These are phyloP conservation scores for Hydrozoanthus gracilis DNA, from an alignment of 92 coral and sea anemone species.

Conservation along the genomic window DNA sequence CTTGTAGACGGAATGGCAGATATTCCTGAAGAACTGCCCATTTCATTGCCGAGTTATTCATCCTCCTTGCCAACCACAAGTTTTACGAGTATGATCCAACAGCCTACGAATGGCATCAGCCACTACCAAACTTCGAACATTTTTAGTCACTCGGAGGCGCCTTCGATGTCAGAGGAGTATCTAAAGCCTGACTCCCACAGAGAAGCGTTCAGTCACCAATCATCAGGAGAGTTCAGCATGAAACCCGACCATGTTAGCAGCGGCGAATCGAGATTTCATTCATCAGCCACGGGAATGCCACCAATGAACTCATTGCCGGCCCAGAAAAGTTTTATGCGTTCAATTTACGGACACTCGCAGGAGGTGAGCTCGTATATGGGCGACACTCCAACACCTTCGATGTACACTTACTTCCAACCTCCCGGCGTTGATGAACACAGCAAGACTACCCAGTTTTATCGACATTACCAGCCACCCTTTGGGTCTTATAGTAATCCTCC, in stretches of 20 bases:
- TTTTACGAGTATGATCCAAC: slow-evolving; percentile 42
- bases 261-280: slow-evolving; percentile 72
- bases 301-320: slow-evolving; percentile 56
- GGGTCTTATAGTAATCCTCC: slow-evolving; percentile 56
- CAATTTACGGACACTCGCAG: slow-evolving; percentile 59
- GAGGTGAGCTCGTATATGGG: slow-evolving; percentile 73
- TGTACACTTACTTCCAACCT: slow-evolving; percentile 83
- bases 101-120: slow-evolving; percentile 41
- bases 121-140: slow-evolving; percentile 60
- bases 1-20: slow-evolving; percentile 73
- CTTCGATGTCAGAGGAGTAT: slow-evolving; percentile 60
- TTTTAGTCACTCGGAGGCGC: slow-evolving; percentile 49
- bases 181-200: slow-evolving; percentile 61
- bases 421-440: slow-evolving; percentile 67
- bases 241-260: slow-evolving; percentile 58
- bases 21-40: slow-evolving; percentile 79
- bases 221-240: slow-evolving; percentile 70
- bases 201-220: slow-evolving; percentile 47
- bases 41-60: slow-evolving; percentile 59
- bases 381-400: slow-evolving; percentile 73
- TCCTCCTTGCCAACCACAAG: slow-evolving; percentile 43
- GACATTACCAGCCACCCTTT: slow-evolving; percentile 78
- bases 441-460: slow-evolving; percentile 84
- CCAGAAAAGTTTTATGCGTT: slow-evolving; percentile 71
- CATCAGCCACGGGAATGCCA: slow-evolving; percentile 47